phyloP scores from a whole-genome alignment of 2,797 vertebrate species.

The Betta splendens region DNA sequence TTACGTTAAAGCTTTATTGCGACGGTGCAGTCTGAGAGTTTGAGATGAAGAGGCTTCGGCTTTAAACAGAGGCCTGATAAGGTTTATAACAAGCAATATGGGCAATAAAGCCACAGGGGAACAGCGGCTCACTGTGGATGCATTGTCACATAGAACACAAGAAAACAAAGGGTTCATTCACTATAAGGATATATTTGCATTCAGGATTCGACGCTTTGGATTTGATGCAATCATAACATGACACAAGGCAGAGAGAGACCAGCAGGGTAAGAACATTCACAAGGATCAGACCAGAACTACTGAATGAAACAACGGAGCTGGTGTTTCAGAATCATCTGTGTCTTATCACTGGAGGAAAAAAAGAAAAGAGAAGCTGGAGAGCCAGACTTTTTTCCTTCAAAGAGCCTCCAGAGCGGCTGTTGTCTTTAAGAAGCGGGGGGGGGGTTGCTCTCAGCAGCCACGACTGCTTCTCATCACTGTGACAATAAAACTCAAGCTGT shows the following conservation, averaged over 20 bases:
- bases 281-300: slow-evolving; percentile 25
- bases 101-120: slow-evolving; percentile 48
- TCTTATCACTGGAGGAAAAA: slow-evolving; percentile 78
- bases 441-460: slow-evolving; percentile 66
- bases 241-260: not conserved
- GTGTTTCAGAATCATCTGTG: slow-evolving; percentile 81
- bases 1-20: slow-evolving; percentile 54
- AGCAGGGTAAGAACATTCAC: slow-evolving; percentile 12
- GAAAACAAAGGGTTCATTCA: no score
- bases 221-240: no score
- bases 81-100: slow-evolving; percentile 38
- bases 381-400: slow-evolving; percentile 75
- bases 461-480: slow-evolving; percentile 84
- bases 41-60: slow-evolving; percentile 49
- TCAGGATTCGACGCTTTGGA: slow-evolving; percentile 9
- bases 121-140: slow-evolving; percentile 30
- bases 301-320: slow-evolving; percentile 68
- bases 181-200: slow-evolving; percentile 8
- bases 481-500: slow-evolving; percentile 82
- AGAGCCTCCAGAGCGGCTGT: slow-evolving; percentile 71
- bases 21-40: slow-evolving; percentile 49
- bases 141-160: no score
- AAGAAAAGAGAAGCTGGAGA: slow-evolving; percentile 79
- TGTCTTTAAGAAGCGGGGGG: slow-evolving; percentile 68
- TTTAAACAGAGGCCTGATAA: slow-evolving; percentile 30